Evolutionary conservation across 2,113 vertebrate species (phyloP).

Genomic region (Xiphophorus hellerii): DNA sequence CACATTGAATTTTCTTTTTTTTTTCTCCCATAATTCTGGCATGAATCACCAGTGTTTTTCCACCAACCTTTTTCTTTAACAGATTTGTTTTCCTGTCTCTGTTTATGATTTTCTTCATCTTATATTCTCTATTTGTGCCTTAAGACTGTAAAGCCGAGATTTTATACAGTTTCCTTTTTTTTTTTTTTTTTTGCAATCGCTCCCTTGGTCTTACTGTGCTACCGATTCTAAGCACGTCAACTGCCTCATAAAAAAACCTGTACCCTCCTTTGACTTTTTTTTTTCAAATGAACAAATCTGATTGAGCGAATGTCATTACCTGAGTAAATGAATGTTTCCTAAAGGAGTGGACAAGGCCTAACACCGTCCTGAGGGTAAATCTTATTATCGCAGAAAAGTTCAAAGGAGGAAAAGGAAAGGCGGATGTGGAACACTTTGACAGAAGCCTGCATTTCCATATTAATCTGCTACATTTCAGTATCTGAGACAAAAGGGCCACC

Average conservation of each 20-base stretch:
- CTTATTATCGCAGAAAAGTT: conserved; percentile 75
- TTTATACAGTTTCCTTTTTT: conserved; percentile 7
- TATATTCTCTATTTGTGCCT: conserved; percentile 1
- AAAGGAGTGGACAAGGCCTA: conserved; percentile 73
- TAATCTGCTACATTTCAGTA: conserved; percentile 75
- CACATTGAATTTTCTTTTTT: conserved; percentile 3
- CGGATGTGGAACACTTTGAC: conserved; percentile 60
- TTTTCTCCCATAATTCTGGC: conserved; percentile 20
- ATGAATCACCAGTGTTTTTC: conserved; percentile 42
- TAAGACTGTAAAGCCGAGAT: conserved; percentile 30
- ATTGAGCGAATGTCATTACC: conserved; percentile 79
- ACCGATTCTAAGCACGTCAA: conserved; percentile 62
- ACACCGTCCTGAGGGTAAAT: conserved; percentile 73
- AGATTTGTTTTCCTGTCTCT: conserved; percentile 28
- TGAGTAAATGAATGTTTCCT: conserved; percentile 80
- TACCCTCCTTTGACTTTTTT: conserved; percentile 62
- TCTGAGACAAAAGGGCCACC: conserved; percentile 67
- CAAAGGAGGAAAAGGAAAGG: conserved; percentile 58
- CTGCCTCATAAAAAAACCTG: conserved; percentile 61
- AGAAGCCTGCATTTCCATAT: conserved; percentile 77
- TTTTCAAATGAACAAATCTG: conserved; percentile 77
- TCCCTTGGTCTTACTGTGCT: conserved; percentile 51
- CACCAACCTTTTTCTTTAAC: conserved; percentile 27
- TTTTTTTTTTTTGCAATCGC: conserved; percentile 1
- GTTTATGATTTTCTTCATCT: conserved; percentile 25